Percentiles rank a stretch among this genome's conserved stretches.
These are phyloP conservation scores for Blennius ocellaris DNA, from an alignment of 2,113 vertebrate species.

Conservation along the genomic window DNA sequence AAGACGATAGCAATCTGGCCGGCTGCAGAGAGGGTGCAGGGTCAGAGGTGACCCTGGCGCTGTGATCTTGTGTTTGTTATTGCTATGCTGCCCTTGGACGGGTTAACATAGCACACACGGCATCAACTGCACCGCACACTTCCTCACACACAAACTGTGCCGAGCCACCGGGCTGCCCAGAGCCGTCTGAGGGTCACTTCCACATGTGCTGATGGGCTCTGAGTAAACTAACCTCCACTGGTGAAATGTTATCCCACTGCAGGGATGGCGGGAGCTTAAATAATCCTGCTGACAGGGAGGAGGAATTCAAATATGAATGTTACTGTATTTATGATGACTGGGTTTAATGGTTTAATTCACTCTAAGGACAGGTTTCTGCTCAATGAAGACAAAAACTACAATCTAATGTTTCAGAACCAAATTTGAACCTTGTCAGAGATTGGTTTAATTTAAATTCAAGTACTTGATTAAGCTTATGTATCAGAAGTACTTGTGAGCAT, in stretches of 20 bases:
- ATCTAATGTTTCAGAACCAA: too few species aligned
- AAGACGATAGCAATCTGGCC: conserved; percentile 74
- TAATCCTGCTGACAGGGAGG: too few species aligned
- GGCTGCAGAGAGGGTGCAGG: conserved; percentile 55
- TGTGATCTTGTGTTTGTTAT: conserved; percentile 87
- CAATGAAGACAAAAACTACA: too few species aligned
- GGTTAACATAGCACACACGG: conserved; percentile 83
- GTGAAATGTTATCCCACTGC: conserved; percentile 74
- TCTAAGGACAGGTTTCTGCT: too few species aligned
- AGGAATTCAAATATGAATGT: background rate
- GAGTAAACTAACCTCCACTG: conserved; percentile 76
- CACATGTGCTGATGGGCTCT: conserved; percentile 73
- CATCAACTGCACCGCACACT: conserved; percentile 70
- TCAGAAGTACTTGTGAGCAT: too few species aligned
- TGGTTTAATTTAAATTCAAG: too few species aligned
- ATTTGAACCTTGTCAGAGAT: too few species aligned
- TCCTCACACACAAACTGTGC: conserved; percentile 50
- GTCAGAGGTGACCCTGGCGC: conserved; percentile 78
- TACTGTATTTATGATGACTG: too few species aligned
- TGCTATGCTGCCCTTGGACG: conserved; percentile 84
- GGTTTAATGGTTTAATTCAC: too few species aligned
- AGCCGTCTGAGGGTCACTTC: conserved; percentile 69
- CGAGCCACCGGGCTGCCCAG: conserved; percentile 16
- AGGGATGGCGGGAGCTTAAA: conserved; percentile 53
- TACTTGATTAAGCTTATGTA: too few species aligned